Base-by-base conservation (phyloP, 2,113 vertebrate species). In the Panthera leo region DNA sequence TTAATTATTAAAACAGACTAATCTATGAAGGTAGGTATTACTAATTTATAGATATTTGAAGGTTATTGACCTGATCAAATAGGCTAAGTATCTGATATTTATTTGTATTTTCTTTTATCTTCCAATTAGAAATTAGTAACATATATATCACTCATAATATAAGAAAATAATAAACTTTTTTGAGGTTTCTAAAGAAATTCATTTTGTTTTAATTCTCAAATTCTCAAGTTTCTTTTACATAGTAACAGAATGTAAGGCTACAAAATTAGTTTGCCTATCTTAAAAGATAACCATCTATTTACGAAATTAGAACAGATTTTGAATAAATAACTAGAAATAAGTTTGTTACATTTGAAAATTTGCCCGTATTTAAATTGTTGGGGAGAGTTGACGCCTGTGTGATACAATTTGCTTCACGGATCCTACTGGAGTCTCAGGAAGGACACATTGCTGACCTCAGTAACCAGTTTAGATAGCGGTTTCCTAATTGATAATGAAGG, bases 241-340 rank as follows among this genome's bases (percentile, higher is more conserved):
- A 45, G 25, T 55, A 67, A 89, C 4, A 68, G 61, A 90, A 88
- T 76, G 18, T 31, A 63, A 65, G 29, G 6, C 42, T 84, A n/a
- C 9, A 45, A 48, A 55, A 8, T 75, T 79, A 85, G 8, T 48
- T 96, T 96, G 61, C 34, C 55, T 75, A 70, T 79, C 5, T 42
- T 90, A 92, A 83, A 14, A 55, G 39, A 42, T 23, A 94, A 39
- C 12, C 36, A 5, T 76, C 84, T 87, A 7, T 45, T 63, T 63
- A n/a, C 55, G n/a, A 76, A 96, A 90, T 78, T 34, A 84, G 75
- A 96, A 83, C 16, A 70, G 10, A 84, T 67, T 80, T 89, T 84
- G 68, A 84, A 36, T 83, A 76, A 68, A 36, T 67, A 95, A 86
- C 53, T 87, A 39, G 23, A 53, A 85, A 71, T 80, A 10, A 82